phyloP scores from a whole-genome alignment of 2,888 invertebrate genomes.

The Ferdinandea cuprea region DNA sequence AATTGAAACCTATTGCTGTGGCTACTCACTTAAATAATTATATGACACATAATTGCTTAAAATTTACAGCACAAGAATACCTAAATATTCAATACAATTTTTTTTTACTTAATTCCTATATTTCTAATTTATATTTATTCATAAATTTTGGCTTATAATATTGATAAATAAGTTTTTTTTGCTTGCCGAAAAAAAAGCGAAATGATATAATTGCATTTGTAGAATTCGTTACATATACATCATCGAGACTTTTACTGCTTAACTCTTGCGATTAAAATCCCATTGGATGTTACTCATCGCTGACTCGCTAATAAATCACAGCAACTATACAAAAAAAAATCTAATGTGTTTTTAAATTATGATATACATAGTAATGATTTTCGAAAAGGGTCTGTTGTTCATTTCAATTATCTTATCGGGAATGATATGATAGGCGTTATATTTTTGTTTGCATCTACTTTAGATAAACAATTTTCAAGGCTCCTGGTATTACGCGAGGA shows the following conservation, averaged over 20 bases:
- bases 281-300: not conserved
- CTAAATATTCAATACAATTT: too few relatives aligned
- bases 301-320: not conserved
- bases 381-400: not conserved
- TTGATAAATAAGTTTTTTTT: not conserved
- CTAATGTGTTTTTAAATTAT: too few relatives aligned
- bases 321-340: not conserved
- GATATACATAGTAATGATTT: not conserved
- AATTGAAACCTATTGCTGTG: too few relatives aligned
- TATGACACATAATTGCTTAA: too few relatives aligned
- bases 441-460: not conserved
- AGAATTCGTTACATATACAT: not conserved
- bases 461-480: conserved; percentile 1
- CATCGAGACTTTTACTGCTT: not conserved
- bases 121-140: too few relatives aligned
- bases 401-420: not conserved
- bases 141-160: not conserved
- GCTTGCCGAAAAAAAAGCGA: not conserved
- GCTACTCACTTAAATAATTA: too few relatives aligned
- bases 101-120: too few relatives aligned
- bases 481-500: not conserved
- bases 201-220: not conserved
- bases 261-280: not conserved
- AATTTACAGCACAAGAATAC: too few relatives aligned
- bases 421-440: not conserved